These are phyloP conservation scores for Aphis craccivora DNA, from an alignment of 1,140 invertebrate genomes.

Conservation along the genomic window DNA sequence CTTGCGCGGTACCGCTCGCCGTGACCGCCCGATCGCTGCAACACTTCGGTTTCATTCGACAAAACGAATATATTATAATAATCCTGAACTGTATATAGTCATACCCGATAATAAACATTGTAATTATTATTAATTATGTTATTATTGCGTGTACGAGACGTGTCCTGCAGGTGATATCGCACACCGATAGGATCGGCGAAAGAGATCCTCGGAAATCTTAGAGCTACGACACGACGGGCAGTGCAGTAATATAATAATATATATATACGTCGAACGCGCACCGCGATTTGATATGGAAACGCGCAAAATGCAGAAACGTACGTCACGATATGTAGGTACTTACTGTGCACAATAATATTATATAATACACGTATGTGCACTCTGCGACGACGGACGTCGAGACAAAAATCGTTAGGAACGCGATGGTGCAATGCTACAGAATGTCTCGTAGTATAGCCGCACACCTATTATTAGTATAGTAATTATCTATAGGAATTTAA, in stretches of 20 bases:
- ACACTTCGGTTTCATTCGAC: too few species aligned
- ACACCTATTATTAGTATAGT: neutral
- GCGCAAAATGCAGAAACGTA: neutral
- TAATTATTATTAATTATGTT: too few species aligned
- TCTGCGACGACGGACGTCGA: neutral
- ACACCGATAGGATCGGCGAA: neutral
- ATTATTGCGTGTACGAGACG: neutral
- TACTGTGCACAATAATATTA: too few species aligned
- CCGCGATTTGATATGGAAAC: neutral
- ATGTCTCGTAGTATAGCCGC: neutral
- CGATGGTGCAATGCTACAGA: too few species aligned
- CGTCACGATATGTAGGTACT: neutral
- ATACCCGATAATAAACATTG: neutral
- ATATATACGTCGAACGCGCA: neutral
- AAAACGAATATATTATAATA: too few species aligned
- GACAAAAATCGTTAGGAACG: neutral
- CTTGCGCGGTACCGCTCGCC: too few species aligned
- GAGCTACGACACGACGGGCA: too few species aligned
- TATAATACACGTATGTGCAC: neutral
- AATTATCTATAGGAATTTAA: neutral
- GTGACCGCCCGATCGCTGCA: too few species aligned
- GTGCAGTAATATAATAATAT: too few species aligned
- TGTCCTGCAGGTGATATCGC: neutral
- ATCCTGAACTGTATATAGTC: neutral
- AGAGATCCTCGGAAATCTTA: neutral